Conservation (phyloP, 35 echinoderm and acorn worm species). For the Chiridota heheva region DNA sequence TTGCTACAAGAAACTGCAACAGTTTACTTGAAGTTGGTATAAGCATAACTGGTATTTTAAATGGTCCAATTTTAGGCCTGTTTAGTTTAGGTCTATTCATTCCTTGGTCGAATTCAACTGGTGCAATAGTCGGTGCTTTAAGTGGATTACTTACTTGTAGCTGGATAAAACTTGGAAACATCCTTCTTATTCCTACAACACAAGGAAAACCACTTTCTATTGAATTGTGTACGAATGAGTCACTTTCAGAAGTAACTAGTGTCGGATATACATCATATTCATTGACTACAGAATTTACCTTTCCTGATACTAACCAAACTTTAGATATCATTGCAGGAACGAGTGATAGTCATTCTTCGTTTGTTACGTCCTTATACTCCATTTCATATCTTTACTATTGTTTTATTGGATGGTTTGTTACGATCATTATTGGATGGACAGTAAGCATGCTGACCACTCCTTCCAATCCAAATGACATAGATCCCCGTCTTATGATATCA, state of each 20-base stretch:
- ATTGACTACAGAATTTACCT: background rate
- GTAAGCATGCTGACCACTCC: constrained; percentile 16
- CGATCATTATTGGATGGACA: constrained; percentile 5
- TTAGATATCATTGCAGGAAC: background rate
- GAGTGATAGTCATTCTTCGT: background rate
- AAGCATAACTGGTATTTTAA: constrained; percentile 16
- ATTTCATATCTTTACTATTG: constrained; percentile 50
- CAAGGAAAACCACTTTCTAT: background rate
- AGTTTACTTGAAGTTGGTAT: constrained; percentile 23
- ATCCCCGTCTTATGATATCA: background rate
- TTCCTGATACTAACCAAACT: background rate
- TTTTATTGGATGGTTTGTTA: constrained; percentile 16
- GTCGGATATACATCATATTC: background rate
- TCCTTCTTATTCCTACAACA: background rate
- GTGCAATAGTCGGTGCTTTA: background rate
- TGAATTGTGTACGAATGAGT: background rate
- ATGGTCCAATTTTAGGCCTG: constrained; percentile 15
- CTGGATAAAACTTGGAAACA: background rate
- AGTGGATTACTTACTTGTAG: background rate
- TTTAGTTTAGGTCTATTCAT: constrained; percentile 20
- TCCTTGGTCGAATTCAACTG: constrained; percentile 26
- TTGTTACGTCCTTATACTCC: constrained; percentile 28
- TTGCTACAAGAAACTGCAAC: background rate
- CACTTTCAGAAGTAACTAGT: background rate
- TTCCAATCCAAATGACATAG: background rate